Percentiles rank a stretch among this genome's conserved stretches.
These are phyloP conservation scores for Drosophila lacicola DNA, from an alignment of 2,888 invertebrate genomes.

Conservation along the genomic window DNA sequence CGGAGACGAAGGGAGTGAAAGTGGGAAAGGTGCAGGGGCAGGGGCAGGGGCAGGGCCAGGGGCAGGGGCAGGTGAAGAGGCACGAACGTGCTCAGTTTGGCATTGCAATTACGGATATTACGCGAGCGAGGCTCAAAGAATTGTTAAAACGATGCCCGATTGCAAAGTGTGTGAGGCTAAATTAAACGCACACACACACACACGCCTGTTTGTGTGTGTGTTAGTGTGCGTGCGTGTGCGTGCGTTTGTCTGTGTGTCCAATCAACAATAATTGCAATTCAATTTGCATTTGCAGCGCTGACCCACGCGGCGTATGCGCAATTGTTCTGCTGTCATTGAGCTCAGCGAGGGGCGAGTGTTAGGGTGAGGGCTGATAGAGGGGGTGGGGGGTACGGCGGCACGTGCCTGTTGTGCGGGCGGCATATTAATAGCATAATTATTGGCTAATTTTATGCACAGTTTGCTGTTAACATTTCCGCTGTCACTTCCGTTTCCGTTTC, in stretches of 20 bases:
- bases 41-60: too few relatives aligned
- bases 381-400: background rate
- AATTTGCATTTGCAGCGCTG: constrained; percentile 53
- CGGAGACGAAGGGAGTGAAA: background rate
- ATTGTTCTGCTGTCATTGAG: constrained; percentile 15
- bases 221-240: background rate
- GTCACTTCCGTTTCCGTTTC: constrained; percentile 44
- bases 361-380: background rate
- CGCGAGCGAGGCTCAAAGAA: constrained; percentile 32
- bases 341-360: background rate
- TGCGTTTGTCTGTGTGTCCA: constrained; percentile 25
- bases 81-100: constrained; percentile 31
- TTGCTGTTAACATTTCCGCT: constrained; percentile 50
- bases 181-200: constrained; percentile 18
- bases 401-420: background rate
- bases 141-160: constrained; percentile 26
- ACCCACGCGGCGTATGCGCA: constrained; percentile 50
- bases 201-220: background rate
- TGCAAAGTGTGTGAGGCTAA: constrained; percentile 34
- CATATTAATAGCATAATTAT: constrained; percentile 62
- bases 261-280: constrained; percentile 62
- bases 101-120: constrained; percentile 52
- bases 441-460: constrained; percentile 63
- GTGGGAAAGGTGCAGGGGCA: background rate
- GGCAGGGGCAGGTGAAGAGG: background rate